phyloP scores from a whole-genome alignment of 2,113 vertebrate genomes.

The Phoenicopterus ruber region DNA sequence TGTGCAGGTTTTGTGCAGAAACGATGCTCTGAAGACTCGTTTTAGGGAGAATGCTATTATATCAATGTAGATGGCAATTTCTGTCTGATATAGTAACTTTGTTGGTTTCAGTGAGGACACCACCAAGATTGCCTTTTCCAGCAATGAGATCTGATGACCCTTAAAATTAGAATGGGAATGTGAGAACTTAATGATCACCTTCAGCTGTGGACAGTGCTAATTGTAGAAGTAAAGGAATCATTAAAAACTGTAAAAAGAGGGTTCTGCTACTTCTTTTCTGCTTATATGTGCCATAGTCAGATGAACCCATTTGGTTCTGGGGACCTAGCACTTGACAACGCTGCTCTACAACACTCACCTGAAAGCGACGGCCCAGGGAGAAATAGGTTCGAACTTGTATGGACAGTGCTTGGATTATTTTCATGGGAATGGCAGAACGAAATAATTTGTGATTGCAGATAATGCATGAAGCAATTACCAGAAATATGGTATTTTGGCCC shows the following conservation, averaged over 20 bases:
- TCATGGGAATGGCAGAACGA: slow-evolving; percentile 29
- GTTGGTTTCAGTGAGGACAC: not conserved
- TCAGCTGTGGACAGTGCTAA: not conserved
- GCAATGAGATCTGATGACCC: not conserved
- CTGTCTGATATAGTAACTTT: not conserved
- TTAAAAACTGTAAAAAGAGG: not conserved
- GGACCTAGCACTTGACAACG: not conserved
- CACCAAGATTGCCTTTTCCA: not conserved
- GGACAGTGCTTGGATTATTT: slow-evolving; percentile 32
- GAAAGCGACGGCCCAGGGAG: not conserved
- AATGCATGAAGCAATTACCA: slow-evolving; percentile 39
- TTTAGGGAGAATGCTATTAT: not conserved
- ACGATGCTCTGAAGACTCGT: not conserved
- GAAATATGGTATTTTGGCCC: slow-evolving; percentile 46
- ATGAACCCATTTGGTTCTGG: not conserved
- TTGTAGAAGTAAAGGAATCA: not conserved
- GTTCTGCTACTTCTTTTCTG: not conserved
- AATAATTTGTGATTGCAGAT: slow-evolving; percentile 52
- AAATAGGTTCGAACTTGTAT: not conserved
- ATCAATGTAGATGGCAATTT: not conserved
- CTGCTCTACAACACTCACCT: not conserved
- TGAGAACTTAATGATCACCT: not conserved
- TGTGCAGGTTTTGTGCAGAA: not conserved
- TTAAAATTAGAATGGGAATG: not conserved
- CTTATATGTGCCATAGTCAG: accelerated